These are phyloP conservation scores for Scophthalmus maximus DNA, from an alignment of 2,113 vertebrate genomes.

Conservation along the genomic window DNA sequence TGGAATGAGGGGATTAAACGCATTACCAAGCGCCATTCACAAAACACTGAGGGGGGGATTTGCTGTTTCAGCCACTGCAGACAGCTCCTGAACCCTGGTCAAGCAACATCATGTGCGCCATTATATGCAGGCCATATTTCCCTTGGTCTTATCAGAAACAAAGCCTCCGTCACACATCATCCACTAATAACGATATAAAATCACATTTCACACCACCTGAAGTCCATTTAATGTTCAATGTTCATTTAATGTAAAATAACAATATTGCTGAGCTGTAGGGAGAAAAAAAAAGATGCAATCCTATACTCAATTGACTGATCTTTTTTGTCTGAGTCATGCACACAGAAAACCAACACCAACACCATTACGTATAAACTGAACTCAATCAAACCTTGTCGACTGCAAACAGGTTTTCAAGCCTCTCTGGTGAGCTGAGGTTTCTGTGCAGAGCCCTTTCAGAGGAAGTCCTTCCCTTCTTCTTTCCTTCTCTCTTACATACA, in stretches of 20 bases:
- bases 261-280: not conserved
- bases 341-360: constrained; percentile 36
- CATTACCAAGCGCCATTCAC: constrained; percentile 62
- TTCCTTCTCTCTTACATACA: constrained; percentile 59
- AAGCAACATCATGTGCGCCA: constrained; percentile 36
- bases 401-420: constrained; percentile 55
- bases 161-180: constrained; percentile 8
- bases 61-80: constrained; percentile 44
- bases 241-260: not conserved
- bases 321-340: constrained; percentile 41
- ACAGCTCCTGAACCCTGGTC: constrained; percentile 46
- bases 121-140: constrained; percentile 32
- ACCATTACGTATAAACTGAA: constrained; percentile 37
- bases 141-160: constrained; percentile 9
- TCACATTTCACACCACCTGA: not conserved
- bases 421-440: constrained; percentile 61
- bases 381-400: constrained; percentile 59
- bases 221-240: not conserved
- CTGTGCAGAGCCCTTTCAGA: constrained; percentile 60
- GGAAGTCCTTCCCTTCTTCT: constrained; percentile 67
- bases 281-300: constrained; percentile 29
- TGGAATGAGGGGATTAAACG: constrained; percentile 65
- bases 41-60: constrained; percentile 38
- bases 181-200: not conserved
- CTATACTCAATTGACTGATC: not conserved